Evolutionary conservation across 2,797 vertebrate species (phyloP), one percentile per base, ranked within the genome.

Genomic region (Poecilia velifera): DNA sequence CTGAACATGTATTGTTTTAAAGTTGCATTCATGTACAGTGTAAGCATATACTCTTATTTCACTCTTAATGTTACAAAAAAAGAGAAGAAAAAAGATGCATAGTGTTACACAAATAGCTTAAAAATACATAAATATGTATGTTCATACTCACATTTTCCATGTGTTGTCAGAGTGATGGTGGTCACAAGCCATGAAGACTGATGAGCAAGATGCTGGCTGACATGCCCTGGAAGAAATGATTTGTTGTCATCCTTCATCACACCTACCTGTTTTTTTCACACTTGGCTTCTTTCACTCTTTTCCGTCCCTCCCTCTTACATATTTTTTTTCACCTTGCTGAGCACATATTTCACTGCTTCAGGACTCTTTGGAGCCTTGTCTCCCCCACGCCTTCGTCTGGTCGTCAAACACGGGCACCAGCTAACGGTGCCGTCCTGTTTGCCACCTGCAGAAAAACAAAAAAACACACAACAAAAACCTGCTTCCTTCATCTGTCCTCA

Each of bases 231-330:
- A 94, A 94, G 89, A 88, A 92, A 87, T 49, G 82, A 91, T 93
- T 92, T 94, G 86, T 91, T 92, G 89, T 91, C 88, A 87, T 83
- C 90, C 87, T 90, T 83, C 91, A 90, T 92, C 88, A 87, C 92
- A 95, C 92, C 91, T 94, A 94, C 92, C 92, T 94, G 87, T 84
- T 93, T 85, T 79, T 82, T 91, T 92, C 84, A 93, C 89, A 90
- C 89, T 90, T 86, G 86, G 84, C 84, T 90, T 93, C 81, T 76
- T 89, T 71, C 68, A 72, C 79, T 84, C 76, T 70, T 70, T 76
- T 76, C 73, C 43, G 71, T 76, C 43, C 72, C 53, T 73, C 70
- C 66, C 66, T 86, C 74, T 57, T 64, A 82, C 74, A 73, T 74
- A 78, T 82, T 79, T 87, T 83, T 77, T 82, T 85, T 78, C 82